Evolutionary conservation across 1,140 invertebrate genomes (phyloP), one percentile per base, ranked within the genome.

Genomic region (Drosophila triauraria): DNA sequence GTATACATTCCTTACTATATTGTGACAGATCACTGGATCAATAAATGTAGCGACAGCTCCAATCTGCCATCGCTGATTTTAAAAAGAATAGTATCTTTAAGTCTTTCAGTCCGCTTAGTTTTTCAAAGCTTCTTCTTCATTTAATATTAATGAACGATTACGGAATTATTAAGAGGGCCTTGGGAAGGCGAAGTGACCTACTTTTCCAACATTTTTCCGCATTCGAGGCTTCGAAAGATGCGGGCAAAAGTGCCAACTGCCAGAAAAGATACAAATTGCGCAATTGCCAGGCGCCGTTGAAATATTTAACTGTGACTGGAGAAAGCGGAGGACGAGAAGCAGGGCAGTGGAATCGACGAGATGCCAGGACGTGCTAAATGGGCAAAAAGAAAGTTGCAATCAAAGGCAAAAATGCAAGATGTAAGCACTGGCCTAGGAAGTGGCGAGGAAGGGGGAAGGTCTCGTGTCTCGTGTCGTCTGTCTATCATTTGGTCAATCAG

Each of bases 401-500:
- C 80, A 88, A 63, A 80, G 75, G 68, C 68, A 70, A 87, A 87
- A 88, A 65, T 80, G 68, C 67, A 83, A 83, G 76, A 74, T 82
- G 83, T 75, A 85, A 75, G 81, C 60, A 74, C 63, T 50, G 50
- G 51, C 35, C 42, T 2, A 27, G 38, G 9, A 20, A 20, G 40
- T 15, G 35, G 44, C 20, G 6, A 6, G 20, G 17, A 25, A n/a
- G n/a, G 5, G 32, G 23, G 40, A 17, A 46, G 58, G 58, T 54
- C 57, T 30, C 51, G 58, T 57, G 60, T 53, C 79, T 69, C 43
- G 56, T 76, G 77, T 69, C 56, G 75, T 40, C 77, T 87, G 83
- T 80, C 83, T 80, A 87, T 88, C 83, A 82, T 87, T 87, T 87
- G 84, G 84, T 83, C 84, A 88, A 84, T 80, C 83, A 87, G 84